phyloP scores from a whole-genome alignment of 2,797 vertebrate genomes.

The Phataginus tetradactyla region DNA sequence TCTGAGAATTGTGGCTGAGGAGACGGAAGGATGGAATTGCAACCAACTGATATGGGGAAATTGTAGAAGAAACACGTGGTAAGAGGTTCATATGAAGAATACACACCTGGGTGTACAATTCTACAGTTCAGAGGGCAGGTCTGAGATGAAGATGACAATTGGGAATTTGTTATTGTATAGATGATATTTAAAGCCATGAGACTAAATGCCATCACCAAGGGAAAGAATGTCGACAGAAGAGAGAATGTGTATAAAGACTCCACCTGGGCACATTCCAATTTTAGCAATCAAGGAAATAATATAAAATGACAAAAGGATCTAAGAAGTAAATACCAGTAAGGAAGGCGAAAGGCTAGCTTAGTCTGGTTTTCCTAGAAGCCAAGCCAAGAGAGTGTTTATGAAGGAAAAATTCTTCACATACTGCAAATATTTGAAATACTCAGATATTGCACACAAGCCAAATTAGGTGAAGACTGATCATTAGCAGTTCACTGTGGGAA shows the following conservation, averaged over 20 bases:
- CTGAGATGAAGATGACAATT: not conserved
- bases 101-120: not conserved
- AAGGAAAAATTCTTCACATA: not conserved
- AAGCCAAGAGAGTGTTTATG: not conserved
- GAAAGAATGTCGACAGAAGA: not conserved
- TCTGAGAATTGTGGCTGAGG: not conserved
- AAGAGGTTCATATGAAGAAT: not conserved
- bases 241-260: not conserved
- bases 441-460: not conserved
- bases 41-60: no score
- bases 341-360: not conserved
- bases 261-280: not conserved
- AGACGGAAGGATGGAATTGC: not conserved
- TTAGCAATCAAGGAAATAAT: not conserved
- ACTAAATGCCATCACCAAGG: not conserved
- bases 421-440: not conserved
- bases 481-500: not conserved
- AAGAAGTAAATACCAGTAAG: not conserved
- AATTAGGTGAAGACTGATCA: not conserved
- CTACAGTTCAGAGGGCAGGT: not conserved
- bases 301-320: not conserved
- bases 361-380: not conserved
- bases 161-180: not conserved
- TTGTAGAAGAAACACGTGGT: not conserved
- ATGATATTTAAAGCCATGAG: not conserved